A percentile compares a stretch with the other conserved stretches of the same genome.
Conservation (phyloP, 2,888 invertebrate species). For the Chydorus sphaericus region DNA sequence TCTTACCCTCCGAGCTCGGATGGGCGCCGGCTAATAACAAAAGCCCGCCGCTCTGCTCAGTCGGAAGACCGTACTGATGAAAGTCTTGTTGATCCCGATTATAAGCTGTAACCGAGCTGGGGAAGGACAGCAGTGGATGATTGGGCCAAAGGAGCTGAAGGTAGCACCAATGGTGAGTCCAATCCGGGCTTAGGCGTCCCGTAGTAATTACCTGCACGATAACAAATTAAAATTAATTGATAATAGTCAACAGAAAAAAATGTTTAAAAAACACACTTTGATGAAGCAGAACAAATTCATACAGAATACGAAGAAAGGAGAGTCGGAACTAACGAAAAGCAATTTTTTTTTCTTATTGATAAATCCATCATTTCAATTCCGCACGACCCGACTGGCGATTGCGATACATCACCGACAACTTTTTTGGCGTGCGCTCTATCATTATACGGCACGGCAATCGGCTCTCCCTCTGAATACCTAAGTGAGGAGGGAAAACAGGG, state of each 20-base stretch:
- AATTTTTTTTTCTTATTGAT: too few species aligned
- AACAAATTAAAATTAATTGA: too few species aligned
- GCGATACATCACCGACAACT: too few species aligned
- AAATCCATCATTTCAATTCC: too few species aligned
- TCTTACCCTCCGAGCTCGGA: conserved; percentile 37
- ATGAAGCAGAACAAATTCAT: too few species aligned
- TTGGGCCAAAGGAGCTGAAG: conserved; percentile 13
- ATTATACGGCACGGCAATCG: too few species aligned
- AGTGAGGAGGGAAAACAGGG: background rate
- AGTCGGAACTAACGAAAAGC: too few species aligned
- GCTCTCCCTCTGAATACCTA: too few species aligned
- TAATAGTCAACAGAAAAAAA: background rate
- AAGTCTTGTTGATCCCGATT: background rate
- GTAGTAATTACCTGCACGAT: conserved; percentile 44
- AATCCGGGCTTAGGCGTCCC: conserved; percentile 41
- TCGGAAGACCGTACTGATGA: background rate
- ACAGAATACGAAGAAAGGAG: too few species aligned
- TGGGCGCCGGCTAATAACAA: conserved; percentile 29
- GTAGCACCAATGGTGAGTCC: conserved; percentile 22
- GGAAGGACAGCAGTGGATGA: background rate
- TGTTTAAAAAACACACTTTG: background rate
- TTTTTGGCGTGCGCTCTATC: too few species aligned
- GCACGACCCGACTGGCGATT: too few species aligned
- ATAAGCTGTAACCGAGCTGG: background rate
- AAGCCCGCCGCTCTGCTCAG: too few species aligned